Percentiles rank a stretch among this genome's conserved stretches.
Evolutionary conservation across 2,797 vertebrate species (phyloP).

Genomic region (Anguilla anguilla): DNA sequence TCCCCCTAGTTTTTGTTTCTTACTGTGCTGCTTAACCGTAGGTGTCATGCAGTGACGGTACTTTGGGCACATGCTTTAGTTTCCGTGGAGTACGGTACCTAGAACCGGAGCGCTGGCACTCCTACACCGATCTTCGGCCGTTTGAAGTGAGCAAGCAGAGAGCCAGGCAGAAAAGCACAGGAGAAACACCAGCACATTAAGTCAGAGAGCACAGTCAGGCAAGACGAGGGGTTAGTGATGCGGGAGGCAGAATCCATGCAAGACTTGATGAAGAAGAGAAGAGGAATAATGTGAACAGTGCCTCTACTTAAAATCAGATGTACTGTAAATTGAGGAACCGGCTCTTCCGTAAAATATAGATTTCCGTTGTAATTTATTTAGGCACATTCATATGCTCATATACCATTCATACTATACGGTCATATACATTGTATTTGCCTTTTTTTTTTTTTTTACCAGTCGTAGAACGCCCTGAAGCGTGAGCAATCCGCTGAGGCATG

Average conservation of each 20-base stretch:
- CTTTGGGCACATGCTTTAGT: neutral
- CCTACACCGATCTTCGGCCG: conserved; percentile 78
- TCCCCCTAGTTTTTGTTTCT: conserved; percentile 34
- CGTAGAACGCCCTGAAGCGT: neutral
- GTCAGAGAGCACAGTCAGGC: conserved; percentile 61
- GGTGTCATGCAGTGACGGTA: neutral
- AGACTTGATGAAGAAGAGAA: neutral
- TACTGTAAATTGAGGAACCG: conserved; percentile 24
- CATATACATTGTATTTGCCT: neutral
- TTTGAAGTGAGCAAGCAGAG: conserved; percentile 70
- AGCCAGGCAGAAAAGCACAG: conserved; percentile 67
- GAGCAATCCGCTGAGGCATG: neutral
- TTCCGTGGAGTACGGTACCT: conserved; percentile 68
- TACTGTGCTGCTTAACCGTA: neutral
- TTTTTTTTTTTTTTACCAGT: neutral
- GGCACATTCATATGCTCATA: neutral
- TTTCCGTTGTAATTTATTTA: neutral
- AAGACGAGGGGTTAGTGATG: neutral
- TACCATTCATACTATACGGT: neutral
- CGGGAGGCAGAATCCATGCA: conserved; percentile 44
- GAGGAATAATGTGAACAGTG: neutral
- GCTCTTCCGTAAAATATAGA: conserved; percentile 31
- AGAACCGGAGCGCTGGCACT: conserved; percentile 79
- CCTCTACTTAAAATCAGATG: neutral
- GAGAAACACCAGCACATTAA: conserved; percentile 71